A percentile compares a stretch with the other conserved stretches of the same genome.
These are phyloP conservation scores for Puntigrus tetrazona DNA, from an alignment of 2,113 vertebrate species.

Conservation along the genomic window DNA sequence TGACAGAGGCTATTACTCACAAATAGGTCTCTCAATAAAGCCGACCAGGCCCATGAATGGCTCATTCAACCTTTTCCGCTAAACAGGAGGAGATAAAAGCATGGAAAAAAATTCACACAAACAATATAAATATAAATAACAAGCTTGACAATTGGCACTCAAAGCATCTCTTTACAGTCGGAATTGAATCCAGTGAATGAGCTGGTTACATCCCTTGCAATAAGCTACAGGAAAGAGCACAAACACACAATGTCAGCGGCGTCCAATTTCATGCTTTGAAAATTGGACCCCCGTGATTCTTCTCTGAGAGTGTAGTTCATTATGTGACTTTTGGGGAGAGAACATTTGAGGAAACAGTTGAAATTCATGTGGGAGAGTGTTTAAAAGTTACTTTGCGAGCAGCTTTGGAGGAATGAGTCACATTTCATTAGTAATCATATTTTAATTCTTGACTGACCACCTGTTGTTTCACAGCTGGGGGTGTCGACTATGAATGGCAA, in stretches of 20 bases:
- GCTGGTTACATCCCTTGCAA: background rate
- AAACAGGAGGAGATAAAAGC: slow-evolving; percentile 49
- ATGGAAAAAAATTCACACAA: slow-evolving; percentile 14
- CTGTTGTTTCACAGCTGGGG: slow-evolving; percentile 55
- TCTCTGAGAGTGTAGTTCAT: slow-evolving; percentile 11
- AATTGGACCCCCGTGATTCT: background rate
- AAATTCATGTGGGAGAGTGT: slow-evolving; percentile 29
- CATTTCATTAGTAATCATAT: slow-evolving; percentile 50
- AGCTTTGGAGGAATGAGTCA: slow-evolving; percentile 54
- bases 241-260: background rate
- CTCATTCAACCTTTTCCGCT: slow-evolving; percentile 59
- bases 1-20: slow-evolving; percentile 61
- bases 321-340: slow-evolving; percentile 20
- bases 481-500: slow-evolving; percentile 50
- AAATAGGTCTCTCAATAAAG: slow-evolving; percentile 59
- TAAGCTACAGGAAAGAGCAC: background rate
- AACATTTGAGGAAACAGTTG: slow-evolving; percentile 11
- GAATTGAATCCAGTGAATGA: slow-evolving; percentile 6
- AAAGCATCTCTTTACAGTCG: slow-evolving; percentile 23
- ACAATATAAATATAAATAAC: slow-evolving; percentile 56
- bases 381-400: slow-evolving; percentile 48
- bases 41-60: slow-evolving; percentile 46
- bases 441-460: slow-evolving; percentile 57
- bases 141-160: slow-evolving; percentile 39
- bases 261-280: slow-evolving; percentile 16